phyloP scores from a whole-genome alignment of 2,797 vertebrate species.

The Telmatherina bonti region DNA sequence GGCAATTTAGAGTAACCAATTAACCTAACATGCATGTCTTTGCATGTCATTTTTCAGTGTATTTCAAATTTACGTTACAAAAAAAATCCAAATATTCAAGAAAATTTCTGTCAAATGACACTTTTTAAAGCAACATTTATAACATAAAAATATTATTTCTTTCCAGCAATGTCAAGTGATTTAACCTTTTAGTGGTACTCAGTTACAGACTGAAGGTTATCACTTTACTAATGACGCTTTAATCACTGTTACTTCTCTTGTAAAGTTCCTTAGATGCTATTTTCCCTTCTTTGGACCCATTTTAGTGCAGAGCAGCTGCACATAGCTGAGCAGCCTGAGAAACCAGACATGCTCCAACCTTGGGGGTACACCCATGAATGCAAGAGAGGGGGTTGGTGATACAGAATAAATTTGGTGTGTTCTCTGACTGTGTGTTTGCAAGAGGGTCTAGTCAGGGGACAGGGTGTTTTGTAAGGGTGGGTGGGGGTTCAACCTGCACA shows the following conservation, averaged over 20 bases:
- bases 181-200: background rate
- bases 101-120: too few species aligned
- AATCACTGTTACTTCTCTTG: slow-evolving; percentile 13
- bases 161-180: background rate
- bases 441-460: slow-evolving; percentile 16
- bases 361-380: slow-evolving; percentile 28
- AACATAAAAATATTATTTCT: too few species aligned
- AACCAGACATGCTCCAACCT: slow-evolving; percentile 51
- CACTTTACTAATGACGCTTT: slow-evolving; percentile 13
- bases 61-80: too few species aligned
- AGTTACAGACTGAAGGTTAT: slow-evolving; percentile 16
- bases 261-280: slow-evolving; percentile 31
- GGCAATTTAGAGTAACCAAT: too few species aligned
- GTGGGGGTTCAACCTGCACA: slow-evolving; percentile 49
- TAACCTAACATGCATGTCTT: too few species aligned
- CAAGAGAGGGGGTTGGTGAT: background rate
- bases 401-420: slow-evolving; percentile 29
- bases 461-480: slow-evolving; percentile 12
- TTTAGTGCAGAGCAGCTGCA: slow-evolving; percentile 59
- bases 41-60: too few species aligned
- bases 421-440: slow-evolving; percentile 10
- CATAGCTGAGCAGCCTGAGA: slow-evolving; percentile 52
- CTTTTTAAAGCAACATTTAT: too few species aligned
- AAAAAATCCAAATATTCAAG: too few species aligned
- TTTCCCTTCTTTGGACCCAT: slow-evolving; percentile 24